Evolutionary conservation across 1,140 invertebrate species (phyloP), one percentile per base, ranked within the genome.

Genomic region (Drosophila navojoa): DNA sequence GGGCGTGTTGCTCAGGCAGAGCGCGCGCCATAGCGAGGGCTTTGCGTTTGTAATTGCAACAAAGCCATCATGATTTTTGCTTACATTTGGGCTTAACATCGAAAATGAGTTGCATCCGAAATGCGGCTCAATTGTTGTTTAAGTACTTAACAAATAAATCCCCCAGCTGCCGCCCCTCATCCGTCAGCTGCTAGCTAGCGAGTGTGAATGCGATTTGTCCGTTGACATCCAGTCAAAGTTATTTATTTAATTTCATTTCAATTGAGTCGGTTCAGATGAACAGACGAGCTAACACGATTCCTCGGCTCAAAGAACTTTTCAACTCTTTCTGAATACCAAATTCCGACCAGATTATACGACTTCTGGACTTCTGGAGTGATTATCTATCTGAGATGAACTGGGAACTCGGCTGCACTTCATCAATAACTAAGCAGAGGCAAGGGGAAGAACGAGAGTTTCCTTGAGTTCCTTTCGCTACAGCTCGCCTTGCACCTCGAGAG

Each of bases 21-120:
- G 44, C 11, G 22, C 22, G 22, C 40, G 16, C 42, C n/a, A 45
- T 1, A 11, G 15, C 47, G 22, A 29, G 27, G 22, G 64, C 57
- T 69, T 69, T 69, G 50, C 57, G 49, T 42, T 61, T 69, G 66
- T 73, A 73, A 73, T 73, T 73, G 66, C 71, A 68, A 62, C 64
- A 73, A 73, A 73, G 71, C 64, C 71, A 69, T 69, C 55, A 73
- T 73, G 71, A 73, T 73, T 73, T 73, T 73, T 73, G 64, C 71
- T 73, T 69, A 69, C 71, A 73, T 73, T 61, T 73, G 25, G 50
- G 55, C 71, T 72, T 72, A 72, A 72, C 63, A 72, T 60, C 47
- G 25, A 60, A 61, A 61, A 53, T 53, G 66, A 69, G 55, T 57
- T 60, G 47, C 35, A 47, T 44, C 19, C 44, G 45, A 49, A 67